Percentiles rank a stretch among this genome's conserved stretches.
Conservation (phyloP, 1,140 invertebrate species). For the Ceratina calcarata region DNA sequence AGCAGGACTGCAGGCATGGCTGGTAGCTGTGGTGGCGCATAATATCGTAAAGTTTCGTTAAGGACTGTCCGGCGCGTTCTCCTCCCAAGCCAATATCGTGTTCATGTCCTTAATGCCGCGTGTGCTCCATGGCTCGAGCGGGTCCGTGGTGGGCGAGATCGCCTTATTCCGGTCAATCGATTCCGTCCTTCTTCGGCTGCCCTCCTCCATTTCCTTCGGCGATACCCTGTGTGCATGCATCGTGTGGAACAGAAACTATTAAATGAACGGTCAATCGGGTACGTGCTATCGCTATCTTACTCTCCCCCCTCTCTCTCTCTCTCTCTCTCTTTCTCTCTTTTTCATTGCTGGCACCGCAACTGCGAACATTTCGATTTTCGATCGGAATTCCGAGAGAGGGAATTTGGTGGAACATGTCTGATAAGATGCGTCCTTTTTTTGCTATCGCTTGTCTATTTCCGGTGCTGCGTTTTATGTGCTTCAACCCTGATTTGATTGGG, state of each 20-base stretch:
- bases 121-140: constrained; percentile 87
- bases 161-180: constrained; percentile 61
- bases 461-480: no score
- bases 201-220: constrained; percentile 66
- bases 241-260: constrained; percentile 51
- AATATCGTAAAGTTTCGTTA: constrained; percentile 65
- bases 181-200: constrained; percentile 51
- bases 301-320: no score
- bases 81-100: constrained; percentile 84
- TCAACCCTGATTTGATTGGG: no score
- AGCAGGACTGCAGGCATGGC: neutral
- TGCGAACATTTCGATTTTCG: neutral
- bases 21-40: constrained; percentile 9
- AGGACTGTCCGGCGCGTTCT: constrained; percentile 75
- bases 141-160: constrained; percentile 79
- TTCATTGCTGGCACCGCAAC: neutral
- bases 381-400: neutral
- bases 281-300: neutral
- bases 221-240: constrained; percentile 75
- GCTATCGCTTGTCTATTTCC: neutral
- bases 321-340: no score
- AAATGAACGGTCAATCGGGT: constrained; percentile 40
- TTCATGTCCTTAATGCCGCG: constrained; percentile 87
- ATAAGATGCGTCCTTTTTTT: neutral
- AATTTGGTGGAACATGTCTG: neutral